These are phyloP conservation scores for Lepidurus apus DNA, from an alignment of 1,140 invertebrate species.

Conservation along the genomic window DNA sequence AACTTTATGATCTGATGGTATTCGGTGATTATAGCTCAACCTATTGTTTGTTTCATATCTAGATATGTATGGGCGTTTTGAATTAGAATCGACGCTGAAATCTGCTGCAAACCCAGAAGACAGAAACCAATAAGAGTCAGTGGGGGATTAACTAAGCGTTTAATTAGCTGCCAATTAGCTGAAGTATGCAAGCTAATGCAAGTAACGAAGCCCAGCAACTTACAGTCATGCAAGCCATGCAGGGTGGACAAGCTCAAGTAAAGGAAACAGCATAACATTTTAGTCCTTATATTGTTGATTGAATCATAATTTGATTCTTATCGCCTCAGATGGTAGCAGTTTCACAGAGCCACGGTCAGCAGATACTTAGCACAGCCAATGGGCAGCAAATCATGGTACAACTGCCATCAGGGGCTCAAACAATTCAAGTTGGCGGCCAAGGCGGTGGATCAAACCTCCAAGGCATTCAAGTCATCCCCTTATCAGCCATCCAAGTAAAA, in stretches of 20 bases:
- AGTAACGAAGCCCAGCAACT: constrained; percentile 23
- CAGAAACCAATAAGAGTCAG: not conserved
- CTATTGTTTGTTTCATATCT: not conserved
- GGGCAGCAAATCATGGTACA: constrained; percentile 33
- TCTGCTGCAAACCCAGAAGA: not conserved
- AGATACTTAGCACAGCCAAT: constrained; percentile 27
- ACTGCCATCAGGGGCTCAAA: constrained; percentile 25
- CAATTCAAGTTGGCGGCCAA: constrained; percentile 28
- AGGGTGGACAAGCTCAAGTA: constrained; percentile 33
- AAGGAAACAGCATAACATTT: too few species aligned
- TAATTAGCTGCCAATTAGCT: not conserved
- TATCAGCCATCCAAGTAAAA: constrained; percentile 31
- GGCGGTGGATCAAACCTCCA: constrained; percentile 23
- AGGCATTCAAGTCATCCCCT: constrained; percentile 31
- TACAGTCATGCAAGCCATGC: constrained; percentile 31
- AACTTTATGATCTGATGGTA: too few species aligned
- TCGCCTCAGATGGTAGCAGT: constrained; percentile 29
- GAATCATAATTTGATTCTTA: too few species aligned
- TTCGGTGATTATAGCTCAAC: not conserved
- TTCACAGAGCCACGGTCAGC: constrained; percentile 31
- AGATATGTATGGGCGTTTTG: not conserved
- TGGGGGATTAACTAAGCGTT: not conserved
- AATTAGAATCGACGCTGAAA: constrained; percentile 6
- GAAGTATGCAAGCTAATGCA: constrained; percentile 1
- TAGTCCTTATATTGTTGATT: too few species aligned